Base-by-base conservation (phyloP, 1,140 invertebrate genomes). In the Aporrectodea caliginosa region DNA sequence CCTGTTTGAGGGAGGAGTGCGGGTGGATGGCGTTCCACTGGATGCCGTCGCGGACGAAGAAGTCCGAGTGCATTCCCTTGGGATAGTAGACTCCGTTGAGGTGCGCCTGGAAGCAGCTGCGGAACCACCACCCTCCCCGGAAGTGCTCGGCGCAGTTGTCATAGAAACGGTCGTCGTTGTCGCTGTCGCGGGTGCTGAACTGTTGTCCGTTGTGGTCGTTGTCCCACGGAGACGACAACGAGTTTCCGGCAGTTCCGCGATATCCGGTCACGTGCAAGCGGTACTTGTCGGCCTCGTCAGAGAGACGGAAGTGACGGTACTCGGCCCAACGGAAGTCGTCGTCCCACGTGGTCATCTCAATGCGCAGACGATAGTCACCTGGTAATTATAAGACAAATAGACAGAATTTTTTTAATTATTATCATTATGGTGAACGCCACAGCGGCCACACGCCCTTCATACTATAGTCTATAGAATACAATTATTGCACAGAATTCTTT, bases 101-200 rank as follows among this genome's bases (percentile, higher is more conserved):
- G 89, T 97, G 96, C 0, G 94, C 94, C 85, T 96, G 94, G 85
- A 96, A 95, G 88, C 96, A 98, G 86, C 95, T 93, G 68, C 87
- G 89, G 82, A 89, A 91, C 90, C 90, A 91, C 90, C 90, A 91
- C 1, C 87, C 90, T 16, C 89, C 89, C 16, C 86, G 82, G 83
- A 88, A 90, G 76, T 87, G 85, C 73, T 90, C 86, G 0, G 93
- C 92, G 84, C 93, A 94, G 79, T 91, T 92, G 75, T 92, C 92
- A 69, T 93, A 92, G 69, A 89, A 88, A 85, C 91, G 91, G 16
- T 90, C 90, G 84, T 94, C 93, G 82, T 93, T 92, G 84, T 94
- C 93, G 29, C 88, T 85, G 80, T 94, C 93, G 71, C 88, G 88
- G 0, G 93, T 93, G 43, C 92, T 93, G 85, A 94, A 94, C 83